A percentile compares a stretch with the other conserved stretches of the same genome.
These are phyloP conservation scores for Diabrotica undecimpunctata DNA, from an alignment of 1,140 invertebrate genomes.

Conservation along the genomic window DNA sequence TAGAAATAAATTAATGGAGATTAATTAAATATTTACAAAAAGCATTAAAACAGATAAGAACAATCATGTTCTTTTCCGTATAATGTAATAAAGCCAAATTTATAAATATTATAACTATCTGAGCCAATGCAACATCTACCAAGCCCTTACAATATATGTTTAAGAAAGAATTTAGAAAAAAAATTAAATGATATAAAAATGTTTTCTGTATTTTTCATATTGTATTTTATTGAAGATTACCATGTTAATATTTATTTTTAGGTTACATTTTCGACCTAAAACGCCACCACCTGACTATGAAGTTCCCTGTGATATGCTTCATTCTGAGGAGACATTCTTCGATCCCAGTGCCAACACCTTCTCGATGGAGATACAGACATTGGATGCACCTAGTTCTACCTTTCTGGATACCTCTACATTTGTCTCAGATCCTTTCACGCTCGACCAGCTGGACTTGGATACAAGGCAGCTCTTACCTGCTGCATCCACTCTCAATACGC, in stretches of 20 bases:
- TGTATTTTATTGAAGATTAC: no score
- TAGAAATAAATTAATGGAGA: no score
- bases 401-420: slow-evolving; percentile 48
- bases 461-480: slow-evolving; percentile 32
- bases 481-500: slow-evolving; percentile 36
- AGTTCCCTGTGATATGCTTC: slow-evolving; percentile 36
- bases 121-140: no score
- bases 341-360: slow-evolving; percentile 54
- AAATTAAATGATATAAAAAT: no score
- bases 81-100: no score
- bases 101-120: no score
- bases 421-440: slow-evolving; percentile 49
- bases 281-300: slow-evolving; percentile 54
- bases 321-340: slow-evolving; percentile 41
- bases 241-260: slow-evolving; percentile 35
- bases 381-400: slow-evolving; percentile 31
- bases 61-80: no score
- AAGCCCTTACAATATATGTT: no score
- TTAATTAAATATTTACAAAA: no score
- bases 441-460: slow-evolving; percentile 47
- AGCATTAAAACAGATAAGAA: no score
- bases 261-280: slow-evolving; percentile 75
- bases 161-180: no score
- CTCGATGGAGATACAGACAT: slow-evolving; percentile 52
- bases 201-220: no score